Evolutionary conservation across 1,140 invertebrate species (phyloP), one percentile per base, ranked within the genome.

Genomic region (Sycobia sp.): DNA sequence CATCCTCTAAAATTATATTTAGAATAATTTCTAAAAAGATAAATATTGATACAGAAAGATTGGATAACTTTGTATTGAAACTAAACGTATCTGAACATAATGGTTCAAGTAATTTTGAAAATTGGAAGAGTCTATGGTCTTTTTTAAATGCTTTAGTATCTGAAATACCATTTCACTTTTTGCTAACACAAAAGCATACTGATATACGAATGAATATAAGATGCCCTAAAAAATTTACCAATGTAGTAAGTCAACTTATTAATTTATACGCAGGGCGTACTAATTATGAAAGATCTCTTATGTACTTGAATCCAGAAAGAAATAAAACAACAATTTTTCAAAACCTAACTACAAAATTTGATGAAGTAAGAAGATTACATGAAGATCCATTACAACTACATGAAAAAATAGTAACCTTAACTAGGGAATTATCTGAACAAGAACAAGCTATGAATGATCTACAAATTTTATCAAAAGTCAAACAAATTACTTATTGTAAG

Each of bases 331-430:
- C 36, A 3, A 25, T 70, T 10, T 4, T 23, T 0, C 46, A 49
- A 0, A 2, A 57, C 1, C 16, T 74, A 11, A 20, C 8, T 9
- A 5, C 32, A 5, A 68, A 69, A 29, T 16, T 62, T 0, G 0
- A 9, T 0, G 47, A 69, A 29, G 10, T 70, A 0, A 4, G 53
- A 4, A 49, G 58, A 32, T 3, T 63, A n/a, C 36, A 22, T 0
- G 59, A 51, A 34, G 41, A 70, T 51, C 64, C 68, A 8, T n/a
- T 55, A 1, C 1, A 25, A 14, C 22, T 73, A 20, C 58, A 25
- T 34, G 22, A 50, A 1, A 2, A 39, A 22, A 56, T 65, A 50
- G 5, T n/a, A 62, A 0, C 0, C 7, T 46, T 57, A 11, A 23
- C 8, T 16, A 10, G 14, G 0, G 38, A 53, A 18, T 25, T 50